A percentile compares a stretch with the other conserved stretches of the same genome.
Evolutionary conservation across 1,140 invertebrate genomes (phyloP).

Genomic region (Thaumatotibia leucotreta): DNA sequence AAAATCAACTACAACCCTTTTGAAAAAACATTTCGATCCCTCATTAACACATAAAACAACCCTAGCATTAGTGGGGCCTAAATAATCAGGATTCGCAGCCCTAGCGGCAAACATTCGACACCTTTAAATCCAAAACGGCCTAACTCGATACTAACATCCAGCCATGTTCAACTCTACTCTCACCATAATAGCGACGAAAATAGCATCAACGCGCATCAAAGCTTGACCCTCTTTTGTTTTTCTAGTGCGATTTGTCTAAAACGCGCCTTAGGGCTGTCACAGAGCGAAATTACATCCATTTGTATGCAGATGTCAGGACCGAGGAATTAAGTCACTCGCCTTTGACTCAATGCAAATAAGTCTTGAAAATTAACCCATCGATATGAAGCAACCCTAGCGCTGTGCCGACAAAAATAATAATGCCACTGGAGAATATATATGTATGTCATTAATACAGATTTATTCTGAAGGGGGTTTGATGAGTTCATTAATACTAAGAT

Average conservation of each 20-base stretch:
- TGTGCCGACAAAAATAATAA: conserved; percentile 20
- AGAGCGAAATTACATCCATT: conserved; percentile 64
- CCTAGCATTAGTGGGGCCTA: conserved; percentile 21
- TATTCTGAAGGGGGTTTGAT: not conserved
- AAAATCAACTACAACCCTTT: conserved; percentile 5
- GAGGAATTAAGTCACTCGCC: conserved; percentile 42
- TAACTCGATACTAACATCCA: not conserved
- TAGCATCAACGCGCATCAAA: not conserved
- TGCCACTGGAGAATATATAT: conserved; percentile 10
- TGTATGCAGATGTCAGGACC: conserved; percentile 58
- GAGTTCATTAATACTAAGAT: not conserved
- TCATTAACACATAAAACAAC: conserved; percentile 39
- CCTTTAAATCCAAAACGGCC: not conserved
- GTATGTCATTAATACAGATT: not conserved
- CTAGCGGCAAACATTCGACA: conserved; percentile 39
- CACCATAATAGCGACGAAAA: not conserved
- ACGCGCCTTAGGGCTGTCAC: conserved; percentile 53
- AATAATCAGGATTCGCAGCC: conserved; percentile 23
- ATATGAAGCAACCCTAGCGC: conserved; percentile 30
- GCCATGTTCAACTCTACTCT: not conserved
- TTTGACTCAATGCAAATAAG: conserved; percentile 62
- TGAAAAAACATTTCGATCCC: not conserved
- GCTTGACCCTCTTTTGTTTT: not conserved
- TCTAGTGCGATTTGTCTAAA: conserved; percentile 31
- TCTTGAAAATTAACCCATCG: conserved; percentile 64